Evolutionary conservation across 2,113 vertebrate species (phyloP), one percentile per base, ranked within the genome.

Genomic region (Otocyon megalotis): DNA sequence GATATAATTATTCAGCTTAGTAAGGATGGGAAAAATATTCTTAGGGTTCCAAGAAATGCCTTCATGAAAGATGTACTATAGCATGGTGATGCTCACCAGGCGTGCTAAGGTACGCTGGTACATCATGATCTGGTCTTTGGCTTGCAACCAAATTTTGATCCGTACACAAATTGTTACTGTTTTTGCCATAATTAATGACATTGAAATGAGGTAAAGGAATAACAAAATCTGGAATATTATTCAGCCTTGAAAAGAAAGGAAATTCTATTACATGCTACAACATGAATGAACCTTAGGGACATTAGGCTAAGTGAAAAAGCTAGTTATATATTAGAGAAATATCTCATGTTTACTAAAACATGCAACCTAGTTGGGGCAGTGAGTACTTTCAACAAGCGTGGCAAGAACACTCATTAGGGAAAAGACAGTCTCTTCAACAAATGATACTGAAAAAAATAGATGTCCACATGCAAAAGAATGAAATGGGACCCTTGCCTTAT

Each of bases 401-500:
- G 20, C 14, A 37, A 88, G 67, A 58, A 24, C 65, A 53, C 8
- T 67, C 53, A 16, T 1, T 2, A 16, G 84, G 16, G 35, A 82
- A 72, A 88, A 9, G 17, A 37, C 32, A 43, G 28, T 92, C 35
- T 88, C 53, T 77, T 84, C 69, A 77, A 96, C 35, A 77, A 93
- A 71, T 22, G 53, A 6, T 50, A 8, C 0, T 62, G 16, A 32
- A 32, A 84, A 74, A 88, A 83, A 10, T 79, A 24, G 17, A 15
- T 79, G 60, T 76, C 13, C 17, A 62, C 30, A 24, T 8, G 15
- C 54, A 24, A 50, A 93, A 79, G 43, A 74, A 50, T 81, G 74
- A 37, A 81, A 22, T 9, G 62, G 22, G 32, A 24, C 32, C 15
- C 19, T 65, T 37, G 54, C 32, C 28, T 88, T 60, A 76, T 3